Evolutionary conservation across 2,113 vertebrate species (phyloP).

Genomic region (Protobothrops mucrosquamatus): DNA sequence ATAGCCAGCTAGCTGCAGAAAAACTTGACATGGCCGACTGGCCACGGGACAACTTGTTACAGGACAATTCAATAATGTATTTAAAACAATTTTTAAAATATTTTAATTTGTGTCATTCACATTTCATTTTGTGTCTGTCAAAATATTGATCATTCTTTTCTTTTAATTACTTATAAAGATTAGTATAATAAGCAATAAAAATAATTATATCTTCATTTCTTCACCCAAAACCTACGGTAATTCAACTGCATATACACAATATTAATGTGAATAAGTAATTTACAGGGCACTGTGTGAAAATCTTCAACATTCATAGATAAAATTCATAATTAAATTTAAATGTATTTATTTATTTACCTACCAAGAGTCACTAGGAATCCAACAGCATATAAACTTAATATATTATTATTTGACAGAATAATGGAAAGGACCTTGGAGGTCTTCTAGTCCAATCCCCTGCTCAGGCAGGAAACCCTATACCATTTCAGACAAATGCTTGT

Average conservation of each 20-base stretch:
- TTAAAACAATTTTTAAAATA: neutral
- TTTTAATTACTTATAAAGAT: too few species aligned
- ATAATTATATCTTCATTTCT: neutral
- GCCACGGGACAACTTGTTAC: neutral
- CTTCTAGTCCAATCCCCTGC: too few species aligned
- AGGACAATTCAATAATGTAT: neutral
- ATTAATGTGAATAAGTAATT: neutral
- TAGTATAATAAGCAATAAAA: neutral
- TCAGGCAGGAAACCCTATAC: too few species aligned
- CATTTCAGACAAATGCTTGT: too few species aligned
- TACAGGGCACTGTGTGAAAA: neutral
- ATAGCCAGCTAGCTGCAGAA: neutral
- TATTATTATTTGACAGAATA: too few species aligned
- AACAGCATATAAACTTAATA: too few species aligned
- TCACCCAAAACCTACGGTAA: neutral
- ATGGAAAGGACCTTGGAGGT: too few species aligned
- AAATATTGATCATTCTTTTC: too few species aligned
- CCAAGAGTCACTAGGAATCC: too few species aligned
- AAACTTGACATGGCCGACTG: neutral
- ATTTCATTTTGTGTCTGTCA: neutral
- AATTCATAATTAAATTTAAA: too few species aligned
- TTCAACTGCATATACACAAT: neutral
- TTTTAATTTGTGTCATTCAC: neutral
- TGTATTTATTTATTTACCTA: too few species aligned
- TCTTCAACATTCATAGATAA: neutral